Evolutionary conservation across 1,140 invertebrate genomes (phyloP).

Genomic region (Sweltsa coloradensis): DNA sequence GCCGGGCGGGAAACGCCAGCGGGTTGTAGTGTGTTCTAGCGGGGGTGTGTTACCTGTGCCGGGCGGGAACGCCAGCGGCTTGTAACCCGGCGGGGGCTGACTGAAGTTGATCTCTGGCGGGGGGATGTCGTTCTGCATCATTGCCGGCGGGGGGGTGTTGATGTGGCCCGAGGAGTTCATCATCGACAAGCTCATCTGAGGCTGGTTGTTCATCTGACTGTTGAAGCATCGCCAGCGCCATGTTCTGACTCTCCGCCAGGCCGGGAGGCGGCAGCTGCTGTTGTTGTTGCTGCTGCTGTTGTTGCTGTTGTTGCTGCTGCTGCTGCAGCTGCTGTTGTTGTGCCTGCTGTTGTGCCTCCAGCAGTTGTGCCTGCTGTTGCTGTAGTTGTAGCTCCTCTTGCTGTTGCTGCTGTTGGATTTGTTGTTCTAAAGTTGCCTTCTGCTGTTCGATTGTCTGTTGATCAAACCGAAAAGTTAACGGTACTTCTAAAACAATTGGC

Average conservation of each 20-base stretch:
- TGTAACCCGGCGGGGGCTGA: constrained; percentile 40
- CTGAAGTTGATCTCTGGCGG: constrained; percentile 33
- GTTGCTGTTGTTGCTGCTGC: constrained; percentile 6
- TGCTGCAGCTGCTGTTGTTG: constrained; percentile 16
- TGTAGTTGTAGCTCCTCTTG: constrained; percentile 33
- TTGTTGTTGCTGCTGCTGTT: constrained; percentile 12
- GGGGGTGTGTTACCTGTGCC: too few relatives aligned
- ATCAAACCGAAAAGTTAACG: too few relatives aligned
- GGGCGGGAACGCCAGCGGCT: constrained; percentile 23
- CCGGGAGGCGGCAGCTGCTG: constrained; percentile 13
- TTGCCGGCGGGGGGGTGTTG: neutral
- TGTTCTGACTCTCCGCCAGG: too few relatives aligned
- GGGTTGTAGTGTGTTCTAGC: constrained; percentile 12
- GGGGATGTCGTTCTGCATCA: neutral
- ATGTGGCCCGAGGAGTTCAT: neutral
- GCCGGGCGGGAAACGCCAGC: constrained; percentile 22
- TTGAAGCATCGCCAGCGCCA: too few relatives aligned
- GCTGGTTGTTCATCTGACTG: neutral
- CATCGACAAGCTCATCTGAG: too few relatives aligned
- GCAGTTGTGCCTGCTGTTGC: constrained; percentile 15
- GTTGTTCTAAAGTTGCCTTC: constrained; percentile 58
- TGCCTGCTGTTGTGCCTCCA: constrained; percentile 21
- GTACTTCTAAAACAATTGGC: too few relatives aligned
- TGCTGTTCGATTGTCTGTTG: constrained; percentile 58
- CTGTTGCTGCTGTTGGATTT: too few relatives aligned